phyloP scores from a whole-genome alignment of 2,888 invertebrate species.

The Deladenus siricidicola region DNA sequence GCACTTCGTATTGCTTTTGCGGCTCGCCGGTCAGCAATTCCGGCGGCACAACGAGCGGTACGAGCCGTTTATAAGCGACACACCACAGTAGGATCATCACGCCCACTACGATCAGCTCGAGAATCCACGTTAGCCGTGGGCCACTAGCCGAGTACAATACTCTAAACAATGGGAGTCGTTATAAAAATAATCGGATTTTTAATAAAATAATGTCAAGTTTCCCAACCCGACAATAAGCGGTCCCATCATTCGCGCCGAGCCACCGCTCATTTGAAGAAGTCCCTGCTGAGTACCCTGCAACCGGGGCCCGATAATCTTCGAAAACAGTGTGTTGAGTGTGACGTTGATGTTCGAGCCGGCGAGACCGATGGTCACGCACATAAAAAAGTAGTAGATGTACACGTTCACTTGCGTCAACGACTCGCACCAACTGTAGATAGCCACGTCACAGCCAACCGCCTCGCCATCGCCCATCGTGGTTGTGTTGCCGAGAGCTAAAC shows the following conservation, averaged over 20 bases:
- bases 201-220: background rate
- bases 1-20: no score
- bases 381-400: conserved; percentile 19
- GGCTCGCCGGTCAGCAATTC: background rate
- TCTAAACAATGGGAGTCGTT: background rate
- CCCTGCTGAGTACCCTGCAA: conserved; percentile 30
- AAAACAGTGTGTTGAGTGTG: conserved; percentile 24
- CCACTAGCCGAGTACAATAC: conserved; percentile 8
- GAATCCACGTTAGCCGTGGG: conserved; percentile 13
- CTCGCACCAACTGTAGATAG: conserved; percentile 17
- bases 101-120: conserved; percentile 9
- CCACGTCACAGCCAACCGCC: conserved; percentile 19
- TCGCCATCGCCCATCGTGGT: background rate
- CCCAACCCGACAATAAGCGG: conserved; percentile 30
- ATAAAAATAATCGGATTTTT: background rate
- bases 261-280: conserved; percentile 32
- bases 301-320: conserved; percentile 22
- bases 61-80: conserved; percentile 11
- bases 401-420: conserved; percentile 19
- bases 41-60: conserved; percentile 13
- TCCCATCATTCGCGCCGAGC: conserved; percentile 31
- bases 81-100: conserved; percentile 13
- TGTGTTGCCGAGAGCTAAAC: background rate
- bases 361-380: conserved; percentile 18
- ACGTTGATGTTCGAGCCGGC: conserved; percentile 25